A percentile compares a stretch with the other conserved stretches of the same genome.
Evolutionary conservation across 2,113 vertebrate genomes (phyloP).

Genomic region (Tympanuchus pallidicinctus): DNA sequence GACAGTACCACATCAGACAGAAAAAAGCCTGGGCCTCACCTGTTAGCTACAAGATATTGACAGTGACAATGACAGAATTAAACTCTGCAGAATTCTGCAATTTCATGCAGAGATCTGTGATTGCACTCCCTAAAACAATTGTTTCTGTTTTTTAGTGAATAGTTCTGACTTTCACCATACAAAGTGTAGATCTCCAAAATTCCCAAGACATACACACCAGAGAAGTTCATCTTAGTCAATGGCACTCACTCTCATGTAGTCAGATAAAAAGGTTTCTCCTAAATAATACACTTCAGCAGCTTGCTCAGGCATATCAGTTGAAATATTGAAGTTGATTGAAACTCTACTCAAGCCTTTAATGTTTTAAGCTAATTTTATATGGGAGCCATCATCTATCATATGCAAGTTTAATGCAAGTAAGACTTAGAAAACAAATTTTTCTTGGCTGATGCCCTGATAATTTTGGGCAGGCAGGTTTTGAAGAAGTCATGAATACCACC

Average conservation of each 20-base stretch:
- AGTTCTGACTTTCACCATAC: background rate
- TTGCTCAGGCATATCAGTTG: background rate
- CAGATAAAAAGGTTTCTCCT: conserved; percentile 41
- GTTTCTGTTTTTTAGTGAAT: background rate
- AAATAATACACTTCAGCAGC: conserved; percentile 51
- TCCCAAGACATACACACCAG: background rate
- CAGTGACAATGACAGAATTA: background rate
- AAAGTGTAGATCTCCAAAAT: background rate
- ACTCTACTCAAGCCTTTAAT: conserved; percentile 54
- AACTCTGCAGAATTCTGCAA: background rate
- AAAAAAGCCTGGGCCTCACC: background rate
- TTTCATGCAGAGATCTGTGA: background rate
- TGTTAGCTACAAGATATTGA: background rate
- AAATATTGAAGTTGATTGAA: conserved; percentile 52
- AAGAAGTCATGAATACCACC: background rate
- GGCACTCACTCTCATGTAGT: background rate
- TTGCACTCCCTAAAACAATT: background rate
- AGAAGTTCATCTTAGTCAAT: background rate
- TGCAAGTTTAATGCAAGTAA: background rate
- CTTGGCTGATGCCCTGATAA: background rate
- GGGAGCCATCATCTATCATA: conserved; percentile 54
- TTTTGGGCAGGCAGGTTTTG: background rate
- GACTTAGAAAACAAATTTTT: background rate
- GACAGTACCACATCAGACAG: background rate
- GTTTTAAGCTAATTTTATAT: conserved; percentile 60